phyloP scores from a whole-genome alignment of 2,113 vertebrate genomes.

The Lepisosteus oculatus region DNA sequence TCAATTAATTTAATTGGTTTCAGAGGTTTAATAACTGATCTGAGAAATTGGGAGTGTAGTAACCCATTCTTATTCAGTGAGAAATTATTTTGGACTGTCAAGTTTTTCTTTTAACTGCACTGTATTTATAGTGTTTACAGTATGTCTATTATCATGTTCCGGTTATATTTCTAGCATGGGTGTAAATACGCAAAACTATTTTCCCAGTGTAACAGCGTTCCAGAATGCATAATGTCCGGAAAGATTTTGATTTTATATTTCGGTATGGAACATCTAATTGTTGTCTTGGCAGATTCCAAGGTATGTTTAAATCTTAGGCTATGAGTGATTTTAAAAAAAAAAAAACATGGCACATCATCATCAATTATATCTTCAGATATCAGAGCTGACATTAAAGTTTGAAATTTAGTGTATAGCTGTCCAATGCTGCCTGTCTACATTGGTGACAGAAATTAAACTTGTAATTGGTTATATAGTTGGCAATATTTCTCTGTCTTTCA shows the following conservation, averaged over 20 bases:
- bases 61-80: too few relatives aligned
- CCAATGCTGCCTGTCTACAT: conserved; percentile 47
- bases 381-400: conserved; percentile 14
- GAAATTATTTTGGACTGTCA: too few relatives aligned
- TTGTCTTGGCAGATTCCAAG: neutral
- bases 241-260: neutral
- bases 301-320: neutral
- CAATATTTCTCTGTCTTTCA: neutral
- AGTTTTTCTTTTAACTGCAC: too few relatives aligned
- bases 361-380: neutral
- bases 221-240: neutral
- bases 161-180: neutral
- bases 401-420: conserved; percentile 43
- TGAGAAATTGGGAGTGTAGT: too few relatives aligned
- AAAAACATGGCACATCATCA: neutral
- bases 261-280: neutral
- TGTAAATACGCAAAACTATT: neutral
- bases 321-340: neutral
- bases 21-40: too few relatives aligned
- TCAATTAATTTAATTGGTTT: too few relatives aligned
- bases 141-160: neutral
- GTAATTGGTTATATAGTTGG: conserved; percentile 6
- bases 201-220: too few relatives aligned
- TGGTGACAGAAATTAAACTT: conserved; percentile 52
- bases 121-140: neutral